A percentile compares a stretch with the other conserved stretches of the same genome.
phyloP scores from a whole-genome alignment of 2,113 vertebrate species.

The Regulus satrapa region DNA sequence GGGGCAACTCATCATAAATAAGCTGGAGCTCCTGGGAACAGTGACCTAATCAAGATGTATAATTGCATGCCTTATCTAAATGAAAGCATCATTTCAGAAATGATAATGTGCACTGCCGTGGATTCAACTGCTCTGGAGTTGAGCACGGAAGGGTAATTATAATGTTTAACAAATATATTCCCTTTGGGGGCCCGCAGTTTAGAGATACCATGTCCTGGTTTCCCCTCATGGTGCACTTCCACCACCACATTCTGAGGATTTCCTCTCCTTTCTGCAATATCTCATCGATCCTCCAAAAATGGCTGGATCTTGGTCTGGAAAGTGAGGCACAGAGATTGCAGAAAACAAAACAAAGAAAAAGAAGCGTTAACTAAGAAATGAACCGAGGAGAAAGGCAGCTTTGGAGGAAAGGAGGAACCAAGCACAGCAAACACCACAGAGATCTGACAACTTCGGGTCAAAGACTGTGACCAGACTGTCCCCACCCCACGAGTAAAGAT shows the following conservation, averaged over 20 bases:
- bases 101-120: slow-evolving; percentile 71
- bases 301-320: background rate
- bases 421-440: background rate
- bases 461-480: background rate
- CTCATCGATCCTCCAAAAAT: background rate
- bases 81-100: slow-evolving; percentile 78
- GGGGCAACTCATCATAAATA: slow-evolving; percentile 62
- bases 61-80: slow-evolving; percentile 80
- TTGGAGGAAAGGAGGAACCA: background rate
- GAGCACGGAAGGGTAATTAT: slow-evolving; percentile 79
- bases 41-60: slow-evolving; percentile 82
- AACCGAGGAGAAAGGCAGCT: background rate
- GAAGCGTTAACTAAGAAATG: background rate
- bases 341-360: no score
- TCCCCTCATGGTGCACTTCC: background rate
- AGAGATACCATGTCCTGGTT: slow-evolving; percentile 62
- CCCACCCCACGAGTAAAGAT: fast-evolving
- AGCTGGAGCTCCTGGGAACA: slow-evolving; percentile 66
- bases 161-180: slow-evolving; percentile 82
- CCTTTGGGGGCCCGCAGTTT: slow-evolving; percentile 71
- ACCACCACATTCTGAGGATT: background rate
- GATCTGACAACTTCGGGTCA: background rate
- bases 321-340: background rate
- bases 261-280: background rate
- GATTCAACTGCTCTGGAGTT: slow-evolving; percentile 69